Percentiles rank a stretch among this genome's conserved stretches.
Conservation (phyloP, 2,888 invertebrate genomes). For the Ennomos fuscantarius region DNA sequence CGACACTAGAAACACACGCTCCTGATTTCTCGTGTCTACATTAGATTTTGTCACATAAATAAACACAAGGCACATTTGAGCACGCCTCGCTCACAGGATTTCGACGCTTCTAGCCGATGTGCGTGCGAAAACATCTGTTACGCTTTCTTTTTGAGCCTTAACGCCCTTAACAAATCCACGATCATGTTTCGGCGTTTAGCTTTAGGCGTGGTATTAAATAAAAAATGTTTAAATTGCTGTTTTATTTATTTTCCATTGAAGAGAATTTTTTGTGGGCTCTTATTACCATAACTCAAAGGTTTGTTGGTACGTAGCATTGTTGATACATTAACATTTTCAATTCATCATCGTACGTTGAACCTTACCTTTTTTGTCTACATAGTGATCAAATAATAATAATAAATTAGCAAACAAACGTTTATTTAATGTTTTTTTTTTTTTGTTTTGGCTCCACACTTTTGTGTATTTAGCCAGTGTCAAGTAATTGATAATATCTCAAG, state of each 20-base stretch:
- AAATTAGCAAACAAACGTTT: no score
- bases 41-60: slow-evolving; percentile 83
- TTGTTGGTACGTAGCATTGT: no score
- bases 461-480: no score
- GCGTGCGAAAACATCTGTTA: slow-evolving; percentile 82
- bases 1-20: slow-evolving; percentile 24
- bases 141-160: slow-evolving; percentile 64
- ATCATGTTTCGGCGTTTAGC: slow-evolving; percentile 58
- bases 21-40: slow-evolving; percentile 58
- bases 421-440: no score
- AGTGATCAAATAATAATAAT: no score
- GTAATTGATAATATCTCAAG: no score
- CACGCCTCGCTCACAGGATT: slow-evolving; percentile 71
- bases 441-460: no score
- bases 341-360: no score
- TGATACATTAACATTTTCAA: no score
- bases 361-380: no score
- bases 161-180: slow-evolving; percentile 56
- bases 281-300: no score
- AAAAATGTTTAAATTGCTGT: slow-evolving; percentile 12
- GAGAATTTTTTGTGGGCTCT: not conserved
- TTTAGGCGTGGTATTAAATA: slow-evolving; percentile 27
- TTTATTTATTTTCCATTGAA: slow-evolving; percentile 6
- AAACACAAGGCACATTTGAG: slow-evolving; percentile 77
- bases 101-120: slow-evolving; percentile 52